Percentiles rank a stretch among this genome's conserved stretches.
Conservation (phyloP, 1,140 invertebrate genomes). For the Aphis gossypii region DNA sequence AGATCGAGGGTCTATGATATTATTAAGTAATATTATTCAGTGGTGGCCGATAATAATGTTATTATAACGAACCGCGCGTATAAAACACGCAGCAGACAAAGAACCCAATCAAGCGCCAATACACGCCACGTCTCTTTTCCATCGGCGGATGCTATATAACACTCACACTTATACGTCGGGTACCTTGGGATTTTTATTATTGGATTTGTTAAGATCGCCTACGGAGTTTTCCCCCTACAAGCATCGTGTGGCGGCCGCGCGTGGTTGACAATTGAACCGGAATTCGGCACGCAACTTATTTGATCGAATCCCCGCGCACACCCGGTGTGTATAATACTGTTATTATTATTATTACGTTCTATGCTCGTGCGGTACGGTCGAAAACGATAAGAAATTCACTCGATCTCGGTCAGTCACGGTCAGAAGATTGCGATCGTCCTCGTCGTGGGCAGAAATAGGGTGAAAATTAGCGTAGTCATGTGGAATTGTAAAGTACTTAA, state of each 20-base stretch:
- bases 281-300: constrained; percentile 19
- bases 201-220: constrained; percentile 11
- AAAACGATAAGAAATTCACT: background rate
- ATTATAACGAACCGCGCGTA: background rate
- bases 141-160: background rate
- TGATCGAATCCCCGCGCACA: background rate
- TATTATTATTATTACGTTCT: constrained; percentile 7
- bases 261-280: background rate
- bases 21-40: background rate
- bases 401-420: background rate
- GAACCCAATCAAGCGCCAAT: constrained; percentile 42
- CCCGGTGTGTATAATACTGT: background rate
- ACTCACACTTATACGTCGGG: background rate
- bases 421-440: background rate
- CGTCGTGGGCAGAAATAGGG: background rate
- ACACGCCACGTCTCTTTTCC: background rate
- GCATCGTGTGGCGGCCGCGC: background rate
- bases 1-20: constrained; percentile 13
- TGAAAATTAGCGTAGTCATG: background rate
- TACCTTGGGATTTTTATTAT: constrained; percentile 33
- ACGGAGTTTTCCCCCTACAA: background rate
- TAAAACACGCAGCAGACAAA: constrained; percentile 19
- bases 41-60: background rate
- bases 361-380: background rate
- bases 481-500: background rate